These are phyloP conservation scores for Andrena praecox DNA, from an alignment of 2,888 invertebrate species.

Conservation along the genomic window DNA sequence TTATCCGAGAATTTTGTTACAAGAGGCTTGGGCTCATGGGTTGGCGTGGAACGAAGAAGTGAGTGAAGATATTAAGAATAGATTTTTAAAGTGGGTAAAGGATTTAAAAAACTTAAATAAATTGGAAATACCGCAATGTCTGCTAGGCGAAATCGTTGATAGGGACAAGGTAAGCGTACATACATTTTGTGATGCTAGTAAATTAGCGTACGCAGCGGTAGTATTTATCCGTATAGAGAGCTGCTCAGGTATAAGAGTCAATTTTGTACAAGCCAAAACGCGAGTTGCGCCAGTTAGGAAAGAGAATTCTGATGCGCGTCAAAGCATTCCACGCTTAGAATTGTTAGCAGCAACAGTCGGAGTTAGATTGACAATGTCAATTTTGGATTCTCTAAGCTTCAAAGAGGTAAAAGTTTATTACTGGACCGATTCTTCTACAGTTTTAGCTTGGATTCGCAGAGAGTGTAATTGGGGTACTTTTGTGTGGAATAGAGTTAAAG, in stretches of 20 bases:
- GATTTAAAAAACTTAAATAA: neutral
- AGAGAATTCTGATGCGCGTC: neutral
- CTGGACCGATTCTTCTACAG: too few relatives aligned
- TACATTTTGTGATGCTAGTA: conserved; percentile 31
- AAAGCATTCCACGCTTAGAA: neutral
- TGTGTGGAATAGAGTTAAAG: too few relatives aligned
- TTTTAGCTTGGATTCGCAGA: too few relatives aligned
- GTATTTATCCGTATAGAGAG: conserved; percentile 11
- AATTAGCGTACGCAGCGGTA: conserved; percentile 28
- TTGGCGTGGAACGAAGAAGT: neutral
- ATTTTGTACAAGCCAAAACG: neutral
- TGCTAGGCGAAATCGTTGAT: neutral
- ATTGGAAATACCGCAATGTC: neutral
- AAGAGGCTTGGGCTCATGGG: neutral
- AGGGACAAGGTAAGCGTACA: neutral
- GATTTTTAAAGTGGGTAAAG: neutral
- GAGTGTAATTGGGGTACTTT: too few relatives aligned
- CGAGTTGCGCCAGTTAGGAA: neutral
- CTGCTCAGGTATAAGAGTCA: neutral
- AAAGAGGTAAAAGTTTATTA: too few relatives aligned
- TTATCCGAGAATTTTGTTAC: neutral
- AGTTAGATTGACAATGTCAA: neutral
- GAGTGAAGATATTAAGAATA: neutral
- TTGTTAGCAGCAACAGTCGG: neutral
- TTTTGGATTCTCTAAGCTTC: too few relatives aligned